Base-by-base conservation (phyloP, 2,888 invertebrate species). In the Gasteruption jaculator region DNA sequence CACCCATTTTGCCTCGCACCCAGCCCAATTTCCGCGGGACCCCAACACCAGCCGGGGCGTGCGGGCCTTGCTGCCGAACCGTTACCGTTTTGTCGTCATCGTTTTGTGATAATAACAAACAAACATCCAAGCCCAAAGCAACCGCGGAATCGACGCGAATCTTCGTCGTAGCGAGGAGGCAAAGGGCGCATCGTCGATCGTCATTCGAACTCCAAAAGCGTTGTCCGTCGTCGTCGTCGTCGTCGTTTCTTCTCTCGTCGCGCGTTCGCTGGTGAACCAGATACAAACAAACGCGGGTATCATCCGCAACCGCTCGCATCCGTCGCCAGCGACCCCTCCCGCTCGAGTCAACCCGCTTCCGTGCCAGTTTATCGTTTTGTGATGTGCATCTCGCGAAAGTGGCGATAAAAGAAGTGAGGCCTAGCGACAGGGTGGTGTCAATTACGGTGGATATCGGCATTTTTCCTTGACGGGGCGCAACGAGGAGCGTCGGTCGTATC, bases 401-500 rank as follows among this genome's bases (percentile, higher is more conserved):
- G 62, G 53, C 49, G 45, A 53, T 58, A 54, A 54, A 53, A 48
- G 47, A 51, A 48, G 54, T 43, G 48, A 48, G 38, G 41, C 48
- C 42, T 44, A 21, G 32, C 37, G 43, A 39, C 26, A 25, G 47
- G 19, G 12, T 14, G 36, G n/a, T n/a, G n/a, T n/a, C n/a, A n/a
- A n/a, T n/a, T n/a, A n/a, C n/a, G n/a, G n/a, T n/a, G n/a, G n/a
- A n/a, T n/a, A n/a, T n/a, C n/a, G n/a, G n/a, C n/a, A n/a, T n/a
- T n/a, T n/a, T n/a, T n/a, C n/a, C n/a, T n/a, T n/a, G n/a, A n/a
- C n/a, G n/a, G n/a, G n/a, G n/a, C n/a, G n/a, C n/a, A n/a, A n/a
- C n/a, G n/a, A n/a, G n/a, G n/a, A n/a, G 73, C 73, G 74, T 74
- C 74, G 73, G 73, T 74, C 73, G 73, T 74, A 74, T 74, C 74